Evolutionary conservation across 2,888 invertebrate species (phyloP).

Genomic region (Sinotaia quadrata): DNA sequence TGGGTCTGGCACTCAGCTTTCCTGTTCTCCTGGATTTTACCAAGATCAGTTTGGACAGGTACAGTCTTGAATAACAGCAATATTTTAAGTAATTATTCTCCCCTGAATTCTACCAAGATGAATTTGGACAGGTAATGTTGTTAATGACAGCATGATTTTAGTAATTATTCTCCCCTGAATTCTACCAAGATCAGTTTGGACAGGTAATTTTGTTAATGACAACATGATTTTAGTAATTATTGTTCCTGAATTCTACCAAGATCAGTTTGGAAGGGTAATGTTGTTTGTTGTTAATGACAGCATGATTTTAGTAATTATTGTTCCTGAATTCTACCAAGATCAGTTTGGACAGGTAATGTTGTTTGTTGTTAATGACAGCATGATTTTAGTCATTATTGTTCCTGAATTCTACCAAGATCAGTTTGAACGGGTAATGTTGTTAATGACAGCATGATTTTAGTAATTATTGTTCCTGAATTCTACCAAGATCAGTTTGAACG

Average conservation of each 20-base stretch:
- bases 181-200: too few species aligned
- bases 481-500: conserved; percentile 66
- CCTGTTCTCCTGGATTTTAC: conserved; percentile 64
- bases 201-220: too few species aligned
- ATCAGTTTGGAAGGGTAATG: conserved; percentile 61
- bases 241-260: conserved; percentile 66
- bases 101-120: conserved; percentile 65
- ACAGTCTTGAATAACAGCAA: background rate
- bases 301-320: too few species aligned
- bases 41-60: conserved; percentile 67
- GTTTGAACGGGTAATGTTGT: too few species aligned
- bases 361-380: background rate
- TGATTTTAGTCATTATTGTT: too few species aligned
- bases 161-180: too few species aligned
- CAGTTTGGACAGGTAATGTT: conserved; percentile 56
- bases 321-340: conserved; percentile 66
- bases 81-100: too few species aligned
- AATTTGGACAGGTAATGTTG: conserved; percentile 55
- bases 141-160: background rate
- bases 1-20: conserved; percentile 53
- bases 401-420: too few species aligned
- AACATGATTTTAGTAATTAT: too few species aligned
- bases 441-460: too few species aligned
- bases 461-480: conserved; percentile 61
- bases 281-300: background rate